A percentile compares a stretch with the other conserved stretches of the same genome.
phyloP scores from a whole-genome alignment of 2,888 invertebrate genomes.

The Euphydryas editha region DNA sequence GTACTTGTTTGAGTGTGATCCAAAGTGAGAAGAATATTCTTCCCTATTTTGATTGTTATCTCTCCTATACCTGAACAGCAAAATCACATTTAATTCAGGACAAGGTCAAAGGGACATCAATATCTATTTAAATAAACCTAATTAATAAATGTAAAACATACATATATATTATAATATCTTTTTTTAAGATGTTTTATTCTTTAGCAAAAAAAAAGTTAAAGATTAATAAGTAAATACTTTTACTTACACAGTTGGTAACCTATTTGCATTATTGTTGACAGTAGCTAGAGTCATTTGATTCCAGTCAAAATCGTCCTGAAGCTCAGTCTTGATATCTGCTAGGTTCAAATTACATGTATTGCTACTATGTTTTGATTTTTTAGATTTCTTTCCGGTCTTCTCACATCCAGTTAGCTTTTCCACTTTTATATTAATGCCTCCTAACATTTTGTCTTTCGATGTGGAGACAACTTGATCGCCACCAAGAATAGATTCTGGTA shows the following conservation, averaged over 20 bases:
- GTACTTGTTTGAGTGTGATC: constrained; percentile 79
- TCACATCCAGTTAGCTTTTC: constrained; percentile 56
- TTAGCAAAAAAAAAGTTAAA: constrained; percentile 5
- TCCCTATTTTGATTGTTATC: constrained; percentile 77
- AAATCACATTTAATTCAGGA: constrained; percentile 49
- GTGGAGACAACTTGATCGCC: constrained; percentile 49
- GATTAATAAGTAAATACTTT: constrained; percentile 13
- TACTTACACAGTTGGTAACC: constrained; percentile 76
- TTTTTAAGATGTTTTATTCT: not conserved
- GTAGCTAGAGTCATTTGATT: constrained; percentile 78
- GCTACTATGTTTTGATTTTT: constrained; percentile 53
- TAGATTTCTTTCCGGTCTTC: constrained; percentile 58
- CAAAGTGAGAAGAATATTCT: constrained; percentile 71
- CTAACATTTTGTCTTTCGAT: constrained; percentile 72
- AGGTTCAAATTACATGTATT: constrained; percentile 55
- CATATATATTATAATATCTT: not conserved
- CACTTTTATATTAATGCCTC: constrained; percentile 74
- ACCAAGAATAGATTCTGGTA: constrained; percentile 56
- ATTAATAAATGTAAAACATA: not conserved
- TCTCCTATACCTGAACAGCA: constrained; percentile 76
- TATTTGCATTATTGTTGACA: constrained; percentile 69
- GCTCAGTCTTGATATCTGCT: constrained; percentile 77
- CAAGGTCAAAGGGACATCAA: not conserved
- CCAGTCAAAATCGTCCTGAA: constrained; percentile 78
- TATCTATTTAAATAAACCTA: not conserved